Base-by-base conservation (phyloP, 2,113 vertebrate species). In the Euleptes europaea region DNA sequence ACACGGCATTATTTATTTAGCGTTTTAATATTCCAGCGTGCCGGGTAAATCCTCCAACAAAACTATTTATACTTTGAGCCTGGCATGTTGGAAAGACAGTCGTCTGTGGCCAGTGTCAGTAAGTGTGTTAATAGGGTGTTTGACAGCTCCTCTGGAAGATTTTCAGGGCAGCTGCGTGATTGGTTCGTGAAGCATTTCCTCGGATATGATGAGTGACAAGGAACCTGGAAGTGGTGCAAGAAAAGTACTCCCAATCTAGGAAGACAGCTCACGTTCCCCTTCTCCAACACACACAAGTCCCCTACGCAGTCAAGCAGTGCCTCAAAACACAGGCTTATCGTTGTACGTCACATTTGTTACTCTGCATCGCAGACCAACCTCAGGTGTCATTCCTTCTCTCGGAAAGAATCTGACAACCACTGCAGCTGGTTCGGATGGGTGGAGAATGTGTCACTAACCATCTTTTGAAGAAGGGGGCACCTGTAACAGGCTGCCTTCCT, bases 151-250 rank as follows among this genome's bases (percentile, higher is more conserved):
- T 79, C 86, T 90, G 91, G 92, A 94, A 93, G 89, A 86, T 91
- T 93, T 94, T 93, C 90, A 92, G 82, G 3, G 4, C 85, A 94
- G 89, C 67, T 90, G 87, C 84, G 63, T 92, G 92, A 92, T 84
- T 94, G 90, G 90, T 94, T 94, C 91, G 92, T 92, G 92, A 93
- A 94, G 87, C 91, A 92, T 93, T 94, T 86, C 78, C 44, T 94
- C 84, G 86, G 88, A 94, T 94, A 94, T 94, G 92, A 95, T 92
- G 93, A 94, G 90, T 93, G 93, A 94, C 93, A 95, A 94, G 83
- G 92, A 94, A 93, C 88, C 83, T 94, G 91, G 90, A 94, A 92
- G 90, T 57, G 42, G 89, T 93, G 91, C 87, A 94, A 91, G 84
- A 90, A 94, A 93, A 91, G 82, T 1, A 0, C 38, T 92, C 88